These are phyloP conservation scores for Oryzias melastigma DNA, from an alignment of 2,113 vertebrate species.

Conservation along the genomic window DNA sequence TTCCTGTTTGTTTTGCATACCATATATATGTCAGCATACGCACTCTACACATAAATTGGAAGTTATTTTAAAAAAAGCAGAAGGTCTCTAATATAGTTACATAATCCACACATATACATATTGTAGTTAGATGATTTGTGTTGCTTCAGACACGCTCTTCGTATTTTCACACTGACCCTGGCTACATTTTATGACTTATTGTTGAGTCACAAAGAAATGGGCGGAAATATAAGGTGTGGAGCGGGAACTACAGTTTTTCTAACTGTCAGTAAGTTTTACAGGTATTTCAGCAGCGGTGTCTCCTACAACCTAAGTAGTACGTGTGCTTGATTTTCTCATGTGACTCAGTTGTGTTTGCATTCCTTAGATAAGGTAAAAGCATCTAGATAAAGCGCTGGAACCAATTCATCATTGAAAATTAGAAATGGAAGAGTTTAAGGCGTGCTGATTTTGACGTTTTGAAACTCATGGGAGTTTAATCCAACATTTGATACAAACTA, in stretches of 20 bases:
- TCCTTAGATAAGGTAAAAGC: constrained; percentile 18
- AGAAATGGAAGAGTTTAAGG: background rate
- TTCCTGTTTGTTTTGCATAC: constrained; percentile 36
- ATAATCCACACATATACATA: too few species aligned
- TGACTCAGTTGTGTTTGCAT: constrained; percentile 24
- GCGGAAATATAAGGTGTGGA: background rate
- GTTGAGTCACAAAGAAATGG: constrained; percentile 8
- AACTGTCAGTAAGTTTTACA: too few species aligned
- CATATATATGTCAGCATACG: constrained; percentile 9
- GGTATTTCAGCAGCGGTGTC: background rate
- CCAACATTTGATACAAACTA: background rate
- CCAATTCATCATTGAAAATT: background rate
- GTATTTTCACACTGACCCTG: background rate
- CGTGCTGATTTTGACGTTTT: background rate
- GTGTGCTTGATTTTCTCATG: background rate
- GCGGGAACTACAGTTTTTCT: constrained; percentile 3
- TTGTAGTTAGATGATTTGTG: background rate
- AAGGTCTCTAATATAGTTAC: too few species aligned
- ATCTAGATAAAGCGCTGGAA: constrained; percentile 8
- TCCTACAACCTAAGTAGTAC: background rate
- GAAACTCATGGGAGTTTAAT: background rate
- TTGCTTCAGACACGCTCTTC: background rate
- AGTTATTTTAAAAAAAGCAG: too few species aligned
- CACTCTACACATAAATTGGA: background rate
- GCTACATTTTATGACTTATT: too few species aligned